Evolutionary conservation across 2,113 vertebrate species (phyloP), one percentile per base, ranked within the genome.

Genomic region (Steatornis caripensis): DNA sequence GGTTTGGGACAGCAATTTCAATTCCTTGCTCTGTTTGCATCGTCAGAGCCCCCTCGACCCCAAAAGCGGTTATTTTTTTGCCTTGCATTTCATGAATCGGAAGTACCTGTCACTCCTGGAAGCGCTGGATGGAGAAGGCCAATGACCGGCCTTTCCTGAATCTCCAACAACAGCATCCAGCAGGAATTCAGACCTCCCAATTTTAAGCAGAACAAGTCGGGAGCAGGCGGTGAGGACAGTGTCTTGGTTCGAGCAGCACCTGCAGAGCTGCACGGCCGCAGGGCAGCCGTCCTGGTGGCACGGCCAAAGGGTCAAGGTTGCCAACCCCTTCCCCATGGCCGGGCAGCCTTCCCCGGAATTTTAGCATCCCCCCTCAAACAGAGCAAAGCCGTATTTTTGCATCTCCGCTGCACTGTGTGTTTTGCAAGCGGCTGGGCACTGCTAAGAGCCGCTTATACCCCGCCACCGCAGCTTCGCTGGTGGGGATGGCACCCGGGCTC

Each of bases 61-160:
- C 78, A 37, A 80, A 90, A 84, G n/a, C 34, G 1, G 41, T 46
- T 64, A 70, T 20, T n/a, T 76, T 79, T 84, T 53, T 17, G 24
- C 75, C 3, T 37, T 6, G 12, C 17, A 3, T 48, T 60, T 6
- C 37, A 3, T 1, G 48, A 23, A 6, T 68, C 0, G 41, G 96
- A 96, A 96, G 97, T 92, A 97, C 98, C 98, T 98, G 98, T 95
- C 10, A 18, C 94, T 96, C 65, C 97, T 97, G 89, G 81, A 68
- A 82, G 74, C 0, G 16, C 92, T 46, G 79, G 75, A 32, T 1
- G 24, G 66, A 84, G 90, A 62, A 64, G 74, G 85, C 75, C 11
- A n/a, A 32, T 55, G 96, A n/a, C 20, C 30, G 17, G 61, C 91
- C 89, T 95, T 96, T 95, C 97, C 97, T 68, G 89, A 84, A 43